Evolutionary conservation across 30 jellyfish, hydroid and myxozoan genomes (phyloP).

Genomic region (Cassiopea xamachana): DNA sequence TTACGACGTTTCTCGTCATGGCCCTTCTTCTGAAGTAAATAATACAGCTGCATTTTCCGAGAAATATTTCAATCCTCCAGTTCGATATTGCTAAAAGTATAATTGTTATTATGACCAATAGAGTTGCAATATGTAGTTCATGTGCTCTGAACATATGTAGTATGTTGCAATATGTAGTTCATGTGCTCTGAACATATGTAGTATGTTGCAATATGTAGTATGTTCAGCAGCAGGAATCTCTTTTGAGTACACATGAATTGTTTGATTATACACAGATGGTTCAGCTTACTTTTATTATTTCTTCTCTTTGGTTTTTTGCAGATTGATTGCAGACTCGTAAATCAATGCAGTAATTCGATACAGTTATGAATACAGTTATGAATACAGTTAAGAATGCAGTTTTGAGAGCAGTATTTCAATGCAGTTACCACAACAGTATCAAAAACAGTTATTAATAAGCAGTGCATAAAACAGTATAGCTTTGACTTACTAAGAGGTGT

Average conservation of each 20-base stretch:
- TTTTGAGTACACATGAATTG: background rate
- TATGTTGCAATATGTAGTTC: no score
- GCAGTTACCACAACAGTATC: background rate
- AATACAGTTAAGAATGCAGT: background rate
- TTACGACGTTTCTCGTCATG: no score
- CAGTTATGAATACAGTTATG: background rate
- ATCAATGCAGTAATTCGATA: background rate
- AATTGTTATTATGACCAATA: no score
- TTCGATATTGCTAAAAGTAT: no score
- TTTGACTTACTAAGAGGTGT: background rate
- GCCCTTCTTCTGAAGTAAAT: no score
- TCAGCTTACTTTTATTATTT: background rate
- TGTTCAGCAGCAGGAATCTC: background rate
- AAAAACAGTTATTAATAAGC: background rate
- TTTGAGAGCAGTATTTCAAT: background rate
- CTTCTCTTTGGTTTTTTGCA: background rate
- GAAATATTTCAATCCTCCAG: no score
- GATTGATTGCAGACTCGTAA: constrained; percentile 9
- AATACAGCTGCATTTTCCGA: no score
- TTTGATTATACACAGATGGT: background rate
- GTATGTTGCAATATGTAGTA: background rate
- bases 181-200: no score
- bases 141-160: no score
- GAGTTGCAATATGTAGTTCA: no score
- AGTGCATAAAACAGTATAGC: background rate